Evolutionary conservation across 2,797 vertebrate species (phyloP).

Genomic region (Sebastiscus albofasciatus): DNA sequence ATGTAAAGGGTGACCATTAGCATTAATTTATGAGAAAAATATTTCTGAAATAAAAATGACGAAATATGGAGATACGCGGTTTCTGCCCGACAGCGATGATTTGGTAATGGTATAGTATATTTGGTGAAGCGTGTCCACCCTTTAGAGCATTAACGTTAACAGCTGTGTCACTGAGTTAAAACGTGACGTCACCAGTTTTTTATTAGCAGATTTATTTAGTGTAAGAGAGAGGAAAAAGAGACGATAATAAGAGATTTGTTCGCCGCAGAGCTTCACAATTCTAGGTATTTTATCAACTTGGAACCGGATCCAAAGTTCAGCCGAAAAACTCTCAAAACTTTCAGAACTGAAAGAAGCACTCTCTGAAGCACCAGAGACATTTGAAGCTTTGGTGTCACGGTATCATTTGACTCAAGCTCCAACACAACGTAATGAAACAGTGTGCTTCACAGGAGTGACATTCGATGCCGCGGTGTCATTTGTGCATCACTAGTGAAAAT

Average conservation of each 20-base stretch:
- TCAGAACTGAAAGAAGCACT: rapidly evolving
- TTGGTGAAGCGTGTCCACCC: too few species aligned
- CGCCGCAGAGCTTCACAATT: neutral
- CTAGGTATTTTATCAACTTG: neutral
- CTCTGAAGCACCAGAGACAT: neutral
- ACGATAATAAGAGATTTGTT: neutral
- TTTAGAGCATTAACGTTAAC: too few species aligned
- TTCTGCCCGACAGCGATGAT: too few species aligned
- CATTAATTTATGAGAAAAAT: neutral
- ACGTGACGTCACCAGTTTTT: neutral
- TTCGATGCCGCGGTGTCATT: neutral
- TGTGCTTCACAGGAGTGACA: neutral
- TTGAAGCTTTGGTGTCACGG: neutral
- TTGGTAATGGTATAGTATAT: too few species aligned
- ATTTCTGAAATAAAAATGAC: neutral
- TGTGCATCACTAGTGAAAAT: neutral
- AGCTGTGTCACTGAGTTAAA: too few species aligned
- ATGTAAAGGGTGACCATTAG: neutral
- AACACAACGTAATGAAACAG: neutral
- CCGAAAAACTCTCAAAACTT: neutral
- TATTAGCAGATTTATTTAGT: neutral
- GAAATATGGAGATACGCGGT: neutral
- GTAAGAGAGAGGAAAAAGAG: neutral
- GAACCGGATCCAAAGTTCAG: neutral
- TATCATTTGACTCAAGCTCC: neutral